A percentile compares a stretch with the other conserved stretches of the same genome.
Evolutionary conservation across 2,888 invertebrate genomes (phyloP).

Genomic region (Leucania comma): DNA sequence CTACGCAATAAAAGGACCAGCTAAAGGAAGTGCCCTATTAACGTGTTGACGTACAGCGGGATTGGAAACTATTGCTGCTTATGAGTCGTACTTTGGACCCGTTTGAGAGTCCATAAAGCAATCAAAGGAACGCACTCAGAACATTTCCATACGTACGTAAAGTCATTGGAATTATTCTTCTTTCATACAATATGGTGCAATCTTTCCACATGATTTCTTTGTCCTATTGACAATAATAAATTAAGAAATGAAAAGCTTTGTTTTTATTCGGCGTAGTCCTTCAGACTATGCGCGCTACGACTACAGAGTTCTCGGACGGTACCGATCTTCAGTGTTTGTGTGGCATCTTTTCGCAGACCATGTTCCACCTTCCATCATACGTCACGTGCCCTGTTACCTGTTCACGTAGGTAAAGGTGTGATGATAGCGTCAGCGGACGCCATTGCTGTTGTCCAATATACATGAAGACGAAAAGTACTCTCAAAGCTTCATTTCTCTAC

Average conservation of each 20-base stretch:
- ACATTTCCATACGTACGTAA: background rate
- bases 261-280: background rate
- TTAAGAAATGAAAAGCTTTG: no score
- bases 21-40: constrained; percentile 45
- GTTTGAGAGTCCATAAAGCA: constrained; percentile 11
- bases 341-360: background rate
- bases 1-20: constrained; percentile 9
- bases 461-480: no score
- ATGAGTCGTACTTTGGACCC: constrained; percentile 42
- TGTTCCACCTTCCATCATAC: background rate
- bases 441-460: no score
- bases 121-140: background rate
- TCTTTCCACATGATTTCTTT: constrained; percentile 17
- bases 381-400: background rate
- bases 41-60: constrained; percentile 33
- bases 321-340: background rate
- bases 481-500: no score
- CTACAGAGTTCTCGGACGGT: background rate
- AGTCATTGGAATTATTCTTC: background rate
- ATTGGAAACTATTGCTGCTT: constrained; percentile 15
- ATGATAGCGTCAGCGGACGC: no score
- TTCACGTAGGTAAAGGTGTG: background rate
- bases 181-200: constrained; percentile 2
- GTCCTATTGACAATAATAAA: no score
- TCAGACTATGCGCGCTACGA: no score